Base-by-base conservation (phyloP, 2,113 vertebrate genomes). In the Phalacrocorax brasilianus region DNA sequence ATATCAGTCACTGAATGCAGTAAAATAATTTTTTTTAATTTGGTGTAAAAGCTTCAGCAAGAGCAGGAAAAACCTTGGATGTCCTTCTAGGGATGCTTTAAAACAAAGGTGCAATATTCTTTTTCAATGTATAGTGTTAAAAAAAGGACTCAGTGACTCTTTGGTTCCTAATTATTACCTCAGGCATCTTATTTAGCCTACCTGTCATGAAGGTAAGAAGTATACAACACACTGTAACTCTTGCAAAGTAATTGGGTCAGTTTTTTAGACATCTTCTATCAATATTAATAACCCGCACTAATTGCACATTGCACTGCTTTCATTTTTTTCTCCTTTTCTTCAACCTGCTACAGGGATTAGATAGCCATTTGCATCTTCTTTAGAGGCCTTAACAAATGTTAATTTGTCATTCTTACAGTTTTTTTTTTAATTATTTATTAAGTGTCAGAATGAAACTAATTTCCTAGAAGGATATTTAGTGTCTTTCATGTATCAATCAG, bases 401-500 rank as follows among this genome's bases (percentile, higher is more conserved):
- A 93, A 94, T 96, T 96, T 97, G 75, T 94, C 73, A 91, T 84
- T 95, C 78, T 88, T 95, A 63, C 38, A 20, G 88, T 92, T 21
- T 2, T 7, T 2, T 7, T 17, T 6, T 7, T 5, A 38, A 38
- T 38, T 38, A 38, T 49, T 47, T 40, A 62, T 85, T 50, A 81
- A 89, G 61, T 79, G 53, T 67, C 81, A 93, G 89, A 78, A 89
- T 27, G 20, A 95, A 92, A 94, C 91, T 10, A 73, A 79, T 94
- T 97, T 97, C 93, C 92, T 20, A 0, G 32, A 95, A 95, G 92
- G 61, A 62, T 92, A 62, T 94, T 93, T 93, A 92, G 58, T 61
- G 35, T 73, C 95, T 97, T 97, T 97, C 85, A 93, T 95, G 82
- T 94, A 85, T 95, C 94, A 89, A 17, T 92, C 96, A 97, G 33